Evolutionary conservation across 2,113 vertebrate genomes (phyloP).

Genomic region (Fukomys damarensis): DNA sequence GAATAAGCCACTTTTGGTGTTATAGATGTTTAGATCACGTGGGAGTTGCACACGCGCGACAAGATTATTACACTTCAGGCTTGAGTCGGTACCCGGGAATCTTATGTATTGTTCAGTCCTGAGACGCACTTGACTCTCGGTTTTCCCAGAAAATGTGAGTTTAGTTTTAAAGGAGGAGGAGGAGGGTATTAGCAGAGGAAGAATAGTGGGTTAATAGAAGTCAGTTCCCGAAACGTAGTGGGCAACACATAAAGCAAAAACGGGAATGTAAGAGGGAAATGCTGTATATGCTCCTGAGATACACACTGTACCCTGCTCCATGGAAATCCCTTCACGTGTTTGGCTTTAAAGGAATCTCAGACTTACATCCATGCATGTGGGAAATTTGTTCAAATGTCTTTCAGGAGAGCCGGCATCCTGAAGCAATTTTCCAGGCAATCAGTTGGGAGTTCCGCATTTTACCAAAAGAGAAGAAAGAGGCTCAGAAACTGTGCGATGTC

Average conservation of each 20-base stretch:
- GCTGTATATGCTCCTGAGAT: neutral
- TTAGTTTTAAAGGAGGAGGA: neutral
- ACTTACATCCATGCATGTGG: neutral
- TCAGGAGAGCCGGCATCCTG: neutral
- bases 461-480: neutral
- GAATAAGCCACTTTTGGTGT: neutral
- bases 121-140: neutral
- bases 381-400: neutral
- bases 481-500: neutral
- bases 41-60: too few species aligned
- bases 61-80: neutral
- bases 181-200: neutral
- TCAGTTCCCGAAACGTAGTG: neutral
- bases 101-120: neutral
- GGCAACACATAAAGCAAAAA: neutral
- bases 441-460: neutral
- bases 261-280: neutral
- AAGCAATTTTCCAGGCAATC: neutral
- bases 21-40: neutral
- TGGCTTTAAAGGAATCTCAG: neutral
- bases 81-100: neutral
- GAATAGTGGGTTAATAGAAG: accelerated
- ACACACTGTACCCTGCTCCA: accelerated
- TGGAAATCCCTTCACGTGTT: neutral
- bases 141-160: neutral